A percentile compares a stretch with the other conserved stretches of the same genome.
Evolutionary conservation across 2,113 vertebrate species (phyloP).

Genomic region (Sisor rabdophorus): DNA sequence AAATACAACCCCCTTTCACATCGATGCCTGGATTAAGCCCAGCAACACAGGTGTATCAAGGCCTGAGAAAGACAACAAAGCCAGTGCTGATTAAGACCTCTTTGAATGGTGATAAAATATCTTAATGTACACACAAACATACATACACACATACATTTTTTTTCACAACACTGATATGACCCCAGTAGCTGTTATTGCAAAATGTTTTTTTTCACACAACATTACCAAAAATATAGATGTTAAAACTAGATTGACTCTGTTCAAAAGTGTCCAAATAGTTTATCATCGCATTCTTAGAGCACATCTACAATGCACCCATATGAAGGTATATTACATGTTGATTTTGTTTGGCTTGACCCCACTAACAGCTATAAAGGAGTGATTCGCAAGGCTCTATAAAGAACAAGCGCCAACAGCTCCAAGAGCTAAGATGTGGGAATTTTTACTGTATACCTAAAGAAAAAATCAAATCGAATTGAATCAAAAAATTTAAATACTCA

Average conservation of each 20-base stretch:
- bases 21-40: constrained; percentile 48
- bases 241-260: constrained; percentile 54
- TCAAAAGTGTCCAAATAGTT: constrained; percentile 54
- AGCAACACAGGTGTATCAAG: constrained; percentile 51
- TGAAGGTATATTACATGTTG: constrained; percentile 44
- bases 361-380: constrained; percentile 44
- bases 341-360: constrained; percentile 45
- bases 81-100: constrained; percentile 54
- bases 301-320: constrained; percentile 40
- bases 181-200: constrained; percentile 68
- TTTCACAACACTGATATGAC: constrained; percentile 53
- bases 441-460: background rate
- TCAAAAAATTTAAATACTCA: background rate
- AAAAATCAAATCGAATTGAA: background rate
- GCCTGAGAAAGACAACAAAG: constrained; percentile 53
- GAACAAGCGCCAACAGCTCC: background rate
- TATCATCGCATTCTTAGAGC: constrained; percentile 49
- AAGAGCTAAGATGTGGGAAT: constrained; percentile 15
- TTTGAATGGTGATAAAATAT: constrained; percentile 37
- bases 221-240: constrained; percentile 58
- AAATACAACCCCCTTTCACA: constrained; percentile 32
- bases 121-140: background rate
- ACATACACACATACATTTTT: constrained; percentile 21
- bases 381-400: constrained; percentile 32
- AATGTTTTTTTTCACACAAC: constrained; percentile 58